Evolutionary conservation across 2,888 invertebrate genomes (phyloP).

Genomic region (Scaptomyza polygonia): DNA sequence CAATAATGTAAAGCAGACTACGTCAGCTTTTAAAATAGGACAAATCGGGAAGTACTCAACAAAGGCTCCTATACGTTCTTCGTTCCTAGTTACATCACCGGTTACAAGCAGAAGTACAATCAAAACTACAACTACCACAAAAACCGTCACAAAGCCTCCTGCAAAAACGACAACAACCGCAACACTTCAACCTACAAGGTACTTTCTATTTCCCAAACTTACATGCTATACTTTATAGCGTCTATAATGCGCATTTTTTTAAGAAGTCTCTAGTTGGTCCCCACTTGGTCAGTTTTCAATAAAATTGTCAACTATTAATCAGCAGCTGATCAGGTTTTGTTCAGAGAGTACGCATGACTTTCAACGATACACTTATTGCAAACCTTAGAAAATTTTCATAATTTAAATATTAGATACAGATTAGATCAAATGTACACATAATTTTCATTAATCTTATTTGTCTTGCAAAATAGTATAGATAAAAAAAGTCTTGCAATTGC

Average conservation of each 20-base stretch:
- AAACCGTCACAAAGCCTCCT: slow-evolving; percentile 51
- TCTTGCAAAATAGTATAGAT: slow-evolving; percentile 9
- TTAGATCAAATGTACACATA: not conserved
- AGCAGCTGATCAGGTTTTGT: slow-evolving; percentile 13
- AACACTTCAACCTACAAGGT: slow-evolving; percentile 56
- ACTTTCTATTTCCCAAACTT: slow-evolving; percentile 33
- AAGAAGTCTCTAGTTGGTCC: not conserved
- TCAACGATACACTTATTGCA: slow-evolving; percentile 13
- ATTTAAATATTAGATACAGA: not conserved
- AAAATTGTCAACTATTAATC: slow-evolving; percentile 9
- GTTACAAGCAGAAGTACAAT: slow-evolving; percentile 63
- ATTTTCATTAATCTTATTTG: slow-evolving; percentile 17
- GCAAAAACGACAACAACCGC: slow-evolving; percentile 51
- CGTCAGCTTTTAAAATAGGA: slow-evolving; percentile 15
- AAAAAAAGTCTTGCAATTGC: too few relatives aligned
- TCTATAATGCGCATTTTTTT: slow-evolving; percentile 13
- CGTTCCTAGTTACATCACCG: slow-evolving; percentile 37
- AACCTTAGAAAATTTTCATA: not conserved
- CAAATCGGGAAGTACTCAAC: slow-evolving; percentile 34
- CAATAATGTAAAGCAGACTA: slow-evolving; percentile 53
- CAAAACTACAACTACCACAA: slow-evolving; percentile 83
- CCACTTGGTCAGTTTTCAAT: slow-evolving; percentile 22
- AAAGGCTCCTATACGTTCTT: slow-evolving; percentile 74
- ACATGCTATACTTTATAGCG: slow-evolving; percentile 6
- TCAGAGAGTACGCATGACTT: slow-evolving; percentile 11